Evolutionary conservation across 1,140 invertebrate genomes (phyloP).

Genomic region (Aphaenogaster rudis): DNA sequence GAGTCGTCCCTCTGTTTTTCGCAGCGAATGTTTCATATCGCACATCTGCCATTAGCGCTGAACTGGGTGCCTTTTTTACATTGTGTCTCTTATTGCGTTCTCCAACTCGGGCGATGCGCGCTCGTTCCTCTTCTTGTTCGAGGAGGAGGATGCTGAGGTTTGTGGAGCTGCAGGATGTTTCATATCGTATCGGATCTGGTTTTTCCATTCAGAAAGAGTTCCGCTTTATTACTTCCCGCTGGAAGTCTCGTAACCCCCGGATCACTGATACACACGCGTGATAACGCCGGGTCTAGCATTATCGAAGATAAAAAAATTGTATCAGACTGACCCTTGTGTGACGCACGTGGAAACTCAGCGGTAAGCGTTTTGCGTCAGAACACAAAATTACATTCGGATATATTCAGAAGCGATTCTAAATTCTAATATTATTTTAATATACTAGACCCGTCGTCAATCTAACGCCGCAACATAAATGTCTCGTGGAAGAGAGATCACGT

Average conservation of each 20-base stretch:
- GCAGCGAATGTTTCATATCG: constrained; percentile 39
- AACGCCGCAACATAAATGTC: background rate
- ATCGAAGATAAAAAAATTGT: constrained; percentile 15
- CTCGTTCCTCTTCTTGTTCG: background rate
- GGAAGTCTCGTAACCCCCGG: background rate
- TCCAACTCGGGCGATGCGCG: background rate
- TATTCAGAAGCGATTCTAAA: background rate
- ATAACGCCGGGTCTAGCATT: constrained; percentile 25
- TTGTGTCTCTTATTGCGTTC: constrained; percentile 24
- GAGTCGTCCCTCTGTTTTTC: constrained; percentile 47
- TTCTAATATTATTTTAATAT: background rate
- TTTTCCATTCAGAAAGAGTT: background rate
- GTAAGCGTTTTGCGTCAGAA: background rate
- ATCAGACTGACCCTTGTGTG: constrained; percentile 9
- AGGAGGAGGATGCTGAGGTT: background rate
- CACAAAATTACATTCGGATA: background rate
- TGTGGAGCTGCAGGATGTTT: background rate
- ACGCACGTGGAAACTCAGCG: constrained; percentile 17
- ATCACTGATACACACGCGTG: background rate
- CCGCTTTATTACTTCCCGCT: constrained; percentile 1
- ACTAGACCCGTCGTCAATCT: background rate
- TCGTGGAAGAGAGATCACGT: background rate
- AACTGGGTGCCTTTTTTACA: constrained; percentile 30
- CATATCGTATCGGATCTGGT: background rate
- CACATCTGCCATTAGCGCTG: background rate